phyloP scores from a whole-genome alignment of 2,888 invertebrate genomes.

The Idaea aversata region DNA sequence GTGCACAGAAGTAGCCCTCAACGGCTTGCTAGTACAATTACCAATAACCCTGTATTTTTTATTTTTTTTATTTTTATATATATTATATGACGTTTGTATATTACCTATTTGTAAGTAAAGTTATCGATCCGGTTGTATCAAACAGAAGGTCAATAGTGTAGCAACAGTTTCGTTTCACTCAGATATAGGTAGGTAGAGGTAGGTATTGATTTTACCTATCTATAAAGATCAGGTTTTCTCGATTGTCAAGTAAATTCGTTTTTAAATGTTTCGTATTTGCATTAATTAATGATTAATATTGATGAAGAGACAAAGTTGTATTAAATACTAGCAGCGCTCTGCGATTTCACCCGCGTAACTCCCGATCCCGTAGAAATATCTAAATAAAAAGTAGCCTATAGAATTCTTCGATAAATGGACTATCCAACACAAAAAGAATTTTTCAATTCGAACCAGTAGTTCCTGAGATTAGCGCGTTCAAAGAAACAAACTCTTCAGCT shows the following conservation, averaged over 20 bases:
- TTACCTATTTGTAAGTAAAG: not conserved
- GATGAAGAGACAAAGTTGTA: not conserved
- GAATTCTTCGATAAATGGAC: too few relatives aligned
- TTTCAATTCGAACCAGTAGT: too few relatives aligned
- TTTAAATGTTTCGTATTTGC: not conserved
- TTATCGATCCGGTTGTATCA: not conserved
- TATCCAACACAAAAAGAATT: too few relatives aligned
- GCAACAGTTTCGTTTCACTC: not conserved
- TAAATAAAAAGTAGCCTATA: too few relatives aligned
- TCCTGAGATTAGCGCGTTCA: too few relatives aligned
- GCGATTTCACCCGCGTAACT: not conserved
- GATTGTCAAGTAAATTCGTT: not conserved
- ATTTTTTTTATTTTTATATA: not conserved
- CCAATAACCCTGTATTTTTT: too few relatives aligned
- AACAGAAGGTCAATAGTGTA: not conserved
- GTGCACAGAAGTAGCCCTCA: too few relatives aligned
- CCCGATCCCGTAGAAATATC: too few relatives aligned
- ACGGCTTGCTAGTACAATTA: too few relatives aligned
- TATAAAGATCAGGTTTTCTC: not conserved
- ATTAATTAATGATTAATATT: not conserved
- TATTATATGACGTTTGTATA: not conserved
- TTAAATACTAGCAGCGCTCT: not conserved
- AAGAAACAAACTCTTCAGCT: too few relatives aligned
- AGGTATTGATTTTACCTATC: not conserved
- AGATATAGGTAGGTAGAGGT: not conserved